These are phyloP conservation scores for Diachrysia chrysitis DNA, from an alignment of 2,888 invertebrate genomes.

Conservation along the genomic window DNA sequence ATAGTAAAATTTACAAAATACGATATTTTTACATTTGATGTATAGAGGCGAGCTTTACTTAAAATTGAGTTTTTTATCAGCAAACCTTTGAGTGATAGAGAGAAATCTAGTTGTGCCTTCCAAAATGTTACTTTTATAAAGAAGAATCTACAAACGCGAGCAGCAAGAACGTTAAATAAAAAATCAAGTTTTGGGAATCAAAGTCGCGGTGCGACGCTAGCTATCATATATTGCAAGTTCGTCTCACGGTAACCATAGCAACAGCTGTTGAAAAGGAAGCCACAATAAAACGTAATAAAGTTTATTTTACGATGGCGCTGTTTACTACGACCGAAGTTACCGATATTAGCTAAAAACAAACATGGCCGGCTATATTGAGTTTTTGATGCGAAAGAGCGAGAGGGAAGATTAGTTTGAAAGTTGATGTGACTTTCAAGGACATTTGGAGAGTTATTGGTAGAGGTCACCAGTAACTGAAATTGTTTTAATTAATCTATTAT, in stretches of 20 bases:
- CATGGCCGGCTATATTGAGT: not conserved
- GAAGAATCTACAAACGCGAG: no score
- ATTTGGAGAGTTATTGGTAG: no score
- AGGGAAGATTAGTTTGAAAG: not conserved
- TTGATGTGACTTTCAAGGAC: not conserved
- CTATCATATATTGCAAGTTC: not conserved
- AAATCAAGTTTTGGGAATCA: no score
- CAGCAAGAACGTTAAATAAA: no score
- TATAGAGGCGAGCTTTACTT: no score
- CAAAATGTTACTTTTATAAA: no score
- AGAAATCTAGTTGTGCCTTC: no score
- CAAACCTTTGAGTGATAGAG: no score
- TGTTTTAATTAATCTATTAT: not conserved
- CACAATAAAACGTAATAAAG: constrained; percentile 32
- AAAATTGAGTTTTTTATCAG: no score
- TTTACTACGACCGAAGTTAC: constrained; percentile 15
- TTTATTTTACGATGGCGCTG: constrained; percentile 27
- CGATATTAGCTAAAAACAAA: constrained; percentile 11
- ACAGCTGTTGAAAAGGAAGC: constrained; percentile 25
- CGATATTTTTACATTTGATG: no score
- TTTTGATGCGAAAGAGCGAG: not conserved
- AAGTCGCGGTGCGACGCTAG: not conserved
- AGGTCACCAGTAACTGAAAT: not conserved
- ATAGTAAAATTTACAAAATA: no score
- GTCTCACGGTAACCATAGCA: not conserved